These are phyloP conservation scores for Polypterus bichir DNA, from an alignment of 2,113 vertebrate species.

Conservation along the genomic window DNA sequence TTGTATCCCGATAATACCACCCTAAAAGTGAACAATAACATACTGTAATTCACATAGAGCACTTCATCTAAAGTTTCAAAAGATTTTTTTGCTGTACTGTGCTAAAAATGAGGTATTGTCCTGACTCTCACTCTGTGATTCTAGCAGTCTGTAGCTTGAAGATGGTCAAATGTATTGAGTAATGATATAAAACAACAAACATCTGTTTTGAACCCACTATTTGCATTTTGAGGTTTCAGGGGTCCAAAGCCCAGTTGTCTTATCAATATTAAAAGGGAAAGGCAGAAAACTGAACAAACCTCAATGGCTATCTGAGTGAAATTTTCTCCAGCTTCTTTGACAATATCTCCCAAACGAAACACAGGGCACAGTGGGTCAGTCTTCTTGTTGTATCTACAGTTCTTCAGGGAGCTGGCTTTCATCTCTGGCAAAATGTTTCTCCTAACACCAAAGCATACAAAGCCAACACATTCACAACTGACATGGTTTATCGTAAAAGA, in stretches of 20 bases:
- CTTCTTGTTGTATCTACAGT: slow-evolving; percentile 43
- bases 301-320: slow-evolving; percentile 60
- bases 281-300: slow-evolving; percentile 34
- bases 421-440: slow-evolving; percentile 59
- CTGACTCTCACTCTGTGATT: no score
- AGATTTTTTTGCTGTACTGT: no score
- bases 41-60: no score
- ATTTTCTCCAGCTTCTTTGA: slow-evolving; percentile 52
- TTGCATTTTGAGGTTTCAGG: background rate
- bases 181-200: no score
- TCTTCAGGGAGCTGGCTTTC: slow-evolving; percentile 38
- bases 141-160: no score
- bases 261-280: background rate
- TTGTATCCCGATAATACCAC: slow-evolving; percentile 68
- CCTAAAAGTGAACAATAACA: slow-evolving; percentile 35
- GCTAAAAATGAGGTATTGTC: no score
- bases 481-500: no score
- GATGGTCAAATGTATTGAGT: no score
- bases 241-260: background rate
- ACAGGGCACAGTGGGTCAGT: slow-evolving; percentile 53
- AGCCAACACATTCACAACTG: no score
- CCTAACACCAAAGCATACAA: slow-evolving; percentile 28
- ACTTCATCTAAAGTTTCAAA: no score
- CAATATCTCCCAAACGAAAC: slow-evolving; percentile 63
- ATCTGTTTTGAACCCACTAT: background rate